phyloP scores from a whole-genome alignment of 1,140 invertebrate species.

The Cheumatopsyche charites region DNA sequence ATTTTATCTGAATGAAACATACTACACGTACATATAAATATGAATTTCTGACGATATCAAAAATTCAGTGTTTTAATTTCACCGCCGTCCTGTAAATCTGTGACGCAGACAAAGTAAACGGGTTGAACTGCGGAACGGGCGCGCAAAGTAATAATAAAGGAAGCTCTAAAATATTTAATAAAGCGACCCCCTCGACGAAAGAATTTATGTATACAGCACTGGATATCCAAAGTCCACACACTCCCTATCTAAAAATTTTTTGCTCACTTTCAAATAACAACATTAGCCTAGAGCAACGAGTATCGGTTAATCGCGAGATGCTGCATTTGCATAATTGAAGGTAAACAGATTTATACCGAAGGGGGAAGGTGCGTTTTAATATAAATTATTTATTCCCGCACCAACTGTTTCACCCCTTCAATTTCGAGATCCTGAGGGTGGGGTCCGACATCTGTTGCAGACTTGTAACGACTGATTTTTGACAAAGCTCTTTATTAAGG shows the following conservation, averaged over 20 bases:
- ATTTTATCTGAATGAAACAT: too few species aligned
- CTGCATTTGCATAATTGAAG: conserved; percentile 39
- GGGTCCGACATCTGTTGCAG: conserved; percentile 44
- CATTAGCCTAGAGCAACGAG: background rate
- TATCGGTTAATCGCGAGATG: conserved; percentile 25
- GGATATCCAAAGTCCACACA: too few species aligned
- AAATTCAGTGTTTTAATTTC: too few species aligned
- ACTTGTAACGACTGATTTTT: conserved; percentile 47
- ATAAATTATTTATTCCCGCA: conserved; percentile 47
- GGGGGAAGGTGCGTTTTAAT: conserved; percentile 27
- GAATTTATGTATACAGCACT: background rate
- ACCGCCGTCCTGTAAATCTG: background rate
- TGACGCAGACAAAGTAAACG: background rate
- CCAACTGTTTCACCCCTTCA: conserved; percentile 41
- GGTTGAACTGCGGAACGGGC: background rate
- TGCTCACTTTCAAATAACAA: background rate
- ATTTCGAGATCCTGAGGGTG: conserved; percentile 15
- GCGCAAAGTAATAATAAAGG: background rate
- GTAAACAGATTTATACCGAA: conserved; percentile 42
- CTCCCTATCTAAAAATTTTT: too few species aligned
- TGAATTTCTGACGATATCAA: too few species aligned
- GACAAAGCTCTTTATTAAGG: conserved; percentile 44
- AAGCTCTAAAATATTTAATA: conserved; percentile 17
- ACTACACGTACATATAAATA: too few species aligned
- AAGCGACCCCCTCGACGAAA: conserved; percentile 2